Evolutionary conservation across 2,113 vertebrate genomes (phyloP).

Genomic region (Scophthalmus maximus): DNA sequence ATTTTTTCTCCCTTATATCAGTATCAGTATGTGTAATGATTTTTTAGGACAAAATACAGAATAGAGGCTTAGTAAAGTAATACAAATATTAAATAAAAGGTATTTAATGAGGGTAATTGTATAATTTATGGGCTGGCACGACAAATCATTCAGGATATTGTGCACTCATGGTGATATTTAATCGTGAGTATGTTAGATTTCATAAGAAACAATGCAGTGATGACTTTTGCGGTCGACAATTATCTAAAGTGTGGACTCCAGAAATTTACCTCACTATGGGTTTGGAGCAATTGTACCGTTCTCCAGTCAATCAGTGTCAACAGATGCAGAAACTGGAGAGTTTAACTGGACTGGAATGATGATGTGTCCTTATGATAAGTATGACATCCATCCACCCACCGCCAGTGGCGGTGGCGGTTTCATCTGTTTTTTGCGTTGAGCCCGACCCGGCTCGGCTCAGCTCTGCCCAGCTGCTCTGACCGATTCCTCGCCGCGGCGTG

Average conservation of each 20-base stretch:
- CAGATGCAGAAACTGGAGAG: neutral
- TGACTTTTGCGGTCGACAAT: conserved; percentile 4
- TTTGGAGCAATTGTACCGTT: conserved; percentile 1
- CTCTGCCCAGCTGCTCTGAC: conserved; percentile 40
- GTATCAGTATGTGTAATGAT: no score
- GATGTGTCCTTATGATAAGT: conserved; percentile 47
- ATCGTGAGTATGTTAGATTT: conserved; percentile 13
- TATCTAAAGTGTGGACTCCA: neutral
- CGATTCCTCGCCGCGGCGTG: conserved; percentile 32
- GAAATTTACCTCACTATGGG: neutral
- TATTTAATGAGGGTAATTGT: neutral
- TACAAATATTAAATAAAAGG: no score
- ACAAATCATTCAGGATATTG: neutral
- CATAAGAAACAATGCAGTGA: neutral
- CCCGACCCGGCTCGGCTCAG: neutral
- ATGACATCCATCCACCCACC: conserved; percentile 12
- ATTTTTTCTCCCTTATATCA: no score
- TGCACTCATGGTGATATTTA: neutral
- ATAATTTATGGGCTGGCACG: neutral
- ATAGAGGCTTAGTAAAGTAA: no score
- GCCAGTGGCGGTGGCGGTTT: no score
- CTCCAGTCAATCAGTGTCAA: conserved; percentile 2
- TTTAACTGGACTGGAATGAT: conserved; percentile 1
- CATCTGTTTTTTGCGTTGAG: conserved; percentile 66
- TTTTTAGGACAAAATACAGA: no score